Evolutionary conservation across 2,113 vertebrate species (phyloP), one percentile per base, ranked within the genome.

Genomic region (Datnioides undecimradiatus): DNA sequence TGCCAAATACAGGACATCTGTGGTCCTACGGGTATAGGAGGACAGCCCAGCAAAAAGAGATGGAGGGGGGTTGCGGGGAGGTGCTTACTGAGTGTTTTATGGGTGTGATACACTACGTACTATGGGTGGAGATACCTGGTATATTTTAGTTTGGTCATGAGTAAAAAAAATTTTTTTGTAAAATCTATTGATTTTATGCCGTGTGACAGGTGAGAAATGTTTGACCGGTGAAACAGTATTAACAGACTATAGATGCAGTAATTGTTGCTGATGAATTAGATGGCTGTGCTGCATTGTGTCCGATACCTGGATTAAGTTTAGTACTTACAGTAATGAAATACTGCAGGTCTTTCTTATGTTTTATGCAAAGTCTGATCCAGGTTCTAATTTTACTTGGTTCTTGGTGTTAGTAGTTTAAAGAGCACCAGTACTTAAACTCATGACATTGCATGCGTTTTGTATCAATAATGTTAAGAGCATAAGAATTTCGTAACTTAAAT

Each of bases 1-100:
- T 89, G 75, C 69, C 78, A 77, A 41, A 83, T 51, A 27, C 33
- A 64, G 60, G 69, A 73, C 57, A 76, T 82, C 31, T 60, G 41
- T 79, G 79, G 43, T 76, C 60, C 49, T 70, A 58, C 57, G 51
- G 74, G 69, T 41, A 36, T 25, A 33, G 25, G 33, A 52, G 41
- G 12, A 40, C n/a, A 38, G 27, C 11, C 58, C 9, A 49, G 63
- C 0, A 40, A 38, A 78, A 21, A 8, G 57, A 41, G 48, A 36
- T 23, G 17, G 19, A n/a, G 27, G 45, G 45, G n/a, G n/a, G n/a
- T n/a, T n/a, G n/a, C n/a, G n/a, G n/a, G n/a, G n/a, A n/a, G n/a
- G 43, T 51, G 13, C 31, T 31, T 17, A 41, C 16, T 34, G 34
- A 38, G 29, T 10, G 59, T 58, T 48, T 48, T 46, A 46, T 19